These are phyloP conservation scores for Ammodytes dubius DNA, from an alignment of 2,113 vertebrate species.

Conservation along the genomic window DNA sequence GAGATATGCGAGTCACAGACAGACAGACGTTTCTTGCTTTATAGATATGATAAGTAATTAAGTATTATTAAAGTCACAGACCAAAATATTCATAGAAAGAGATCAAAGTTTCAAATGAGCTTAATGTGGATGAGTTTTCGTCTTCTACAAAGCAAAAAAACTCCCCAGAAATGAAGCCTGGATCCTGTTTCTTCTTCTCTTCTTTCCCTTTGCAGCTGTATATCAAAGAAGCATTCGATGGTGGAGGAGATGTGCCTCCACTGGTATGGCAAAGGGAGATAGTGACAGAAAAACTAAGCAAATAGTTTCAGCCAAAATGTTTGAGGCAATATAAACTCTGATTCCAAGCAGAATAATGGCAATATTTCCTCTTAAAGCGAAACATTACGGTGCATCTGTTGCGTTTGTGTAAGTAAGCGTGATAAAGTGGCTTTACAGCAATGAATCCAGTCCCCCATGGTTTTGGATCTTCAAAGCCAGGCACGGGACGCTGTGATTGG, in stretches of 20 bases:
- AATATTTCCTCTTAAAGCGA: conserved; percentile 24
- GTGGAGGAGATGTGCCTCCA: conserved; percentile 21
- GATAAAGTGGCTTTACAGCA: conserved; percentile 56
- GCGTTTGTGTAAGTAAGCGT: conserved; percentile 72
- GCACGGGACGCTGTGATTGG: conserved; percentile 64
- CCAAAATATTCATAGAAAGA: conserved; percentile 24
- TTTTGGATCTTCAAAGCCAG: conserved; percentile 67
- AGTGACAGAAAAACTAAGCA: conserved; percentile 17
- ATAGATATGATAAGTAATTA: too few species aligned
- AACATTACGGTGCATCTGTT: conserved; percentile 70
- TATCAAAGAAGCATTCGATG: conserved; percentile 27
- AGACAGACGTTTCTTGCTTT: too few species aligned
- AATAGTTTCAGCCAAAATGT: conserved; percentile 38
- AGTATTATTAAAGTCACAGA: background rate
- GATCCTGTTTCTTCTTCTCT: background rate
- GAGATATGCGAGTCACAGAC: too few species aligned
- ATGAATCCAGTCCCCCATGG: conserved; percentile 59
- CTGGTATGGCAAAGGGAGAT: background rate
- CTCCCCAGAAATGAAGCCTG: conserved; percentile 11
- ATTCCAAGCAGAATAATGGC: conserved; percentile 4
- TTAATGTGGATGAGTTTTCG: conserved; percentile 12
- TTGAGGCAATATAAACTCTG: conserved; percentile 29
- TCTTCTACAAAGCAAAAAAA: conserved; percentile 20
- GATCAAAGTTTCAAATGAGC: conserved; percentile 43
- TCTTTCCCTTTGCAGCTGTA: conserved; percentile 30